Evolutionary conservation across 2,113 vertebrate species (phyloP).

Genomic region (Alethe castanea): DNA sequence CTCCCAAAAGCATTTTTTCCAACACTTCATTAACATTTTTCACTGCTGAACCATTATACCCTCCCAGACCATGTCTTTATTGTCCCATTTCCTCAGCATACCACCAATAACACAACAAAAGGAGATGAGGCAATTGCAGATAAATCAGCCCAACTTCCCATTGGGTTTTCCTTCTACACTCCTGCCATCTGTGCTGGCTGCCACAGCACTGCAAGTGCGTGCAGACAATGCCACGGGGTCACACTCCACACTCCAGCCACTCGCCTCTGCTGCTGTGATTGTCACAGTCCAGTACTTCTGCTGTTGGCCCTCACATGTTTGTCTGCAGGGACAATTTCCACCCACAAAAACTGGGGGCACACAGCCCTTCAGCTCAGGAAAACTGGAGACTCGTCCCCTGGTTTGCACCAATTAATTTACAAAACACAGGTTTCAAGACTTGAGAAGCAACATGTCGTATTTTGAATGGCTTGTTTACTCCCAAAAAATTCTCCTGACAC

Average conservation of each 20-base stretch:
- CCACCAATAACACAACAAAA: background rate
- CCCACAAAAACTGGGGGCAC: background rate
- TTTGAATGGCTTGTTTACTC: background rate
- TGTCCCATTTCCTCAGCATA: background rate
- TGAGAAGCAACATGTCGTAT: background rate
- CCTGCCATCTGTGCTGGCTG: background rate
- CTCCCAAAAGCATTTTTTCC: background rate
- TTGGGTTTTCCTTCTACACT: background rate
- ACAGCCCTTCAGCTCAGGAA: background rate
- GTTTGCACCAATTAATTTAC: background rate
- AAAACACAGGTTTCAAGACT: background rate
- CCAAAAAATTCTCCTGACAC: background rate
- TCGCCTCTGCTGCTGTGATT: background rate
- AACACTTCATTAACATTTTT: constrained; percentile 35
- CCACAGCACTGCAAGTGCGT: accelerated
- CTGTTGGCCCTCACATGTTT: background rate
- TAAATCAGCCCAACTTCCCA: background rate
- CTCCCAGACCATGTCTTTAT: background rate
- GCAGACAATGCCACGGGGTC: background rate
- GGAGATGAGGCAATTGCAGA: background rate
- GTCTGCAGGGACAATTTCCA: background rate
- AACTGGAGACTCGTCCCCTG: background rate
- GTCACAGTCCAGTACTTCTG: background rate
- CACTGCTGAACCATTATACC: background rate
- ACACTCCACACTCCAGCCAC: background rate